Percentiles rank a stretch among this genome's conserved stretches.
phyloP scores from a whole-genome alignment of 2,888 invertebrate genomes.

The Sthenelais limicola region DNA sequence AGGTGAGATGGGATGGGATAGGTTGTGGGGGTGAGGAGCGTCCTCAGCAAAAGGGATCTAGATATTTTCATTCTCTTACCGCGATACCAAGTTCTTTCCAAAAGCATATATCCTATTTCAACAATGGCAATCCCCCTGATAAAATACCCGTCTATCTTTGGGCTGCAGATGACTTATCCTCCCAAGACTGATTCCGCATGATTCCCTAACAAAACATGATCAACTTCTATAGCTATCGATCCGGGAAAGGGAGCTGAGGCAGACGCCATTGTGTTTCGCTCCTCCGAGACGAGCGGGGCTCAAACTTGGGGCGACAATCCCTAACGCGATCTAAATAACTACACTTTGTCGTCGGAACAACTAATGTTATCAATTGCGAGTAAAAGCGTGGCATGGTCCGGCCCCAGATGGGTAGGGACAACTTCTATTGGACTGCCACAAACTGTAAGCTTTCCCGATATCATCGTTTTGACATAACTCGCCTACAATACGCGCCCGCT shows the following conservation, averaged over 20 bases:
- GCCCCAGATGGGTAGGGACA: conserved; percentile 16
- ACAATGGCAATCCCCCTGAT: too few relatives aligned
- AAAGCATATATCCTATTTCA: too few relatives aligned
- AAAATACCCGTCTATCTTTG: too few relatives aligned
- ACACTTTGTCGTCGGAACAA: conserved; percentile 6
- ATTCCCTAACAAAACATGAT: too few relatives aligned
- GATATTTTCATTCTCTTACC: too few relatives aligned
- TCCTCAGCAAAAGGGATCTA: too few relatives aligned
- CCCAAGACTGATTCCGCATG: too few relatives aligned
- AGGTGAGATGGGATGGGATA: too few relatives aligned
- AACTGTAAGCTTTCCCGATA: background rate
- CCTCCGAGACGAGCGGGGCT: background rate
- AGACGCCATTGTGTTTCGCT: background rate
- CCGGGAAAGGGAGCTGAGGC: background rate
- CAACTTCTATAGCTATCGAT: too few relatives aligned
- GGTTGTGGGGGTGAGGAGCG: too few relatives aligned
- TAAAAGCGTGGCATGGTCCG: background rate
- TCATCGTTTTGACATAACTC: background rate
- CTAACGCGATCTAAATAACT: conserved; percentile 23
- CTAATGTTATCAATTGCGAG: conserved; percentile 17
- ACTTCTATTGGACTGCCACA: conserved; percentile 20
- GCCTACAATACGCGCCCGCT: background rate
- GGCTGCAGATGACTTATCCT: too few relatives aligned
- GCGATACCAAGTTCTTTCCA: too few relatives aligned
- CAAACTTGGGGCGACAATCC: background rate